Conservation (phyloP, 2,113 vertebrate genomes). For the Redunca redunca region DNA sequence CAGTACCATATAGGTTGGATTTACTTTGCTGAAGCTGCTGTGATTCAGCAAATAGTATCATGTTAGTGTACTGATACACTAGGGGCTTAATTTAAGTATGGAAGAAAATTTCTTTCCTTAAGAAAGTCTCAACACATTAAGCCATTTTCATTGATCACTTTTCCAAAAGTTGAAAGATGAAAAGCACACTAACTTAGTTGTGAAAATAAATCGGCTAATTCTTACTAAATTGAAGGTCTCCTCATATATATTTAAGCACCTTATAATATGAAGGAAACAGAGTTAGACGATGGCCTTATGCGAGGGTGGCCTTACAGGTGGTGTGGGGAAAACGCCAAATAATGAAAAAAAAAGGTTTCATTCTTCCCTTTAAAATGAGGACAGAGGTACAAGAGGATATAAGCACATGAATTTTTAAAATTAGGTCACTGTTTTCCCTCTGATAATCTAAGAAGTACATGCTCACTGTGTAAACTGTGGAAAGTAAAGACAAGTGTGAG, state of each 20-base stretch:
- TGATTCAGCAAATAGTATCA: background rate
- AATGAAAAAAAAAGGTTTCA: background rate
- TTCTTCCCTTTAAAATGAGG: background rate
- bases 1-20: background rate
- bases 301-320: background rate
- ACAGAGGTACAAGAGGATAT: background rate
- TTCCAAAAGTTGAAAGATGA: background rate
- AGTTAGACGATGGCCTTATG: background rate
- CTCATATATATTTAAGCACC: background rate
- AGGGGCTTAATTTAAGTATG: background rate
- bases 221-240: background rate
- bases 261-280: background rate
- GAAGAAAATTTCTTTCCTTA: background rate
- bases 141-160: background rate
- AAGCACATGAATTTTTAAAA: background rate
- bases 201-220: background rate
- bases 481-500: background rate
- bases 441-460: background rate
- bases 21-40: background rate
- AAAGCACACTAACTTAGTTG: conserved; percentile 2
- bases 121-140: conserved; percentile 5
- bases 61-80: background rate
- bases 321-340: background rate
- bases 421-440: background rate
- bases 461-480: background rate